Evolutionary conservation across 2,113 vertebrate species (phyloP).

Genomic region (Rana temporaria): DNA sequence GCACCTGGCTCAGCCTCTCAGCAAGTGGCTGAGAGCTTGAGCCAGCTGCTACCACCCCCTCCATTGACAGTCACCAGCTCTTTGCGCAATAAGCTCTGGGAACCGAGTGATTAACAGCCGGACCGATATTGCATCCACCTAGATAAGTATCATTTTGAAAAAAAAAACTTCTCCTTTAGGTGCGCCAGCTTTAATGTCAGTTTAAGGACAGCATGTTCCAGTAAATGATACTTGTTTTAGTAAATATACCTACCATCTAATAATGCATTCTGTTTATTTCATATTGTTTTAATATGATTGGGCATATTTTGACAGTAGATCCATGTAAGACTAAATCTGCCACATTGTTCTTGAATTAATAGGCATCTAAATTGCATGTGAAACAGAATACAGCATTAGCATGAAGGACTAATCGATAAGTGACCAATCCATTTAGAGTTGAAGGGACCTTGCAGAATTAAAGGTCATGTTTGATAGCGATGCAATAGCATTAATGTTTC

Average conservation of each 20-base stretch:
- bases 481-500: conserved; percentile 59
- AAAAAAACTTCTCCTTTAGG: too few species aligned
- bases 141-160: too few species aligned
- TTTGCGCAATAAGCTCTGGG: too few species aligned
- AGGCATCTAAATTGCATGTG: conserved; percentile 61
- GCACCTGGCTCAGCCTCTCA: too few species aligned
- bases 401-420: conserved; percentile 69
- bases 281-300: conserved; percentile 21
- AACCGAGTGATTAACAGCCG: too few species aligned
- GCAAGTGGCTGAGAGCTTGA: too few species aligned
- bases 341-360: conserved; percentile 61
- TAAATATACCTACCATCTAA: not conserved
- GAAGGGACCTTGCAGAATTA: conserved; percentile 61
- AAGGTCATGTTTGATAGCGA: conserved; percentile 66
- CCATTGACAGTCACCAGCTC: too few species aligned
- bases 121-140: too few species aligned
- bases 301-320: conserved; percentile 26
- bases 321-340: conserved; percentile 57
- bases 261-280: not conserved
- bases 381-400: conserved; percentile 61
- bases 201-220: not conserved
- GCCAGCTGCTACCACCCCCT: too few species aligned
- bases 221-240: not conserved
- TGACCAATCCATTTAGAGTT: conserved; percentile 54
- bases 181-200: too few species aligned